Evolutionary conservation across 2,797 vertebrate genomes (phyloP).

Genomic region (Chloroceryle amazona): DNA sequence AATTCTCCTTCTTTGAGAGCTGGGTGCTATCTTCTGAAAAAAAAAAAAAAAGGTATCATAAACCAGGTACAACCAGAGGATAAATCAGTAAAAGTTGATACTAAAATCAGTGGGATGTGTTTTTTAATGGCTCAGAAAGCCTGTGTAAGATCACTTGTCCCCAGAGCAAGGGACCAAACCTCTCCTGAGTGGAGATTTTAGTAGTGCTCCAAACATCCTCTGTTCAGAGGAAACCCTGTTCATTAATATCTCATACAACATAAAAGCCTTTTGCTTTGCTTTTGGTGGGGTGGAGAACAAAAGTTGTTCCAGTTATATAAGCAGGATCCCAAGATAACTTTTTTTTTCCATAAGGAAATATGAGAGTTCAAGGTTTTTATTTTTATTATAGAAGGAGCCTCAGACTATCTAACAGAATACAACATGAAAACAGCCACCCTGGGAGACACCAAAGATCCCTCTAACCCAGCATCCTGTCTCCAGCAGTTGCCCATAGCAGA

Average conservation of each 20-base stretch:
- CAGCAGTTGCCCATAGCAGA: not conserved
- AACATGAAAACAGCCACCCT: not conserved
- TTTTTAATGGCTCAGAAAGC: not conserved
- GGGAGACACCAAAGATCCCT: not conserved
- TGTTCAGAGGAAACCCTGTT: constrained; percentile 34
- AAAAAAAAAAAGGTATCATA: not conserved
- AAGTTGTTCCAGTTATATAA: constrained; percentile 35
- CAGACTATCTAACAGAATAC: not conserved
- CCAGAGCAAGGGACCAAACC: not conserved
- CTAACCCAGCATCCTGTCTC: not conserved
- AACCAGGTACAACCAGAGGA: not conserved
- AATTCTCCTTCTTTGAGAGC: not conserved
- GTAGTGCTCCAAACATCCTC: constrained; percentile 22
- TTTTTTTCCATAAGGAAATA: constrained; percentile 26
- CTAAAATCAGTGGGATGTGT: not conserved
- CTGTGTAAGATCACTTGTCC: not conserved
- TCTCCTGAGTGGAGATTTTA: not conserved
- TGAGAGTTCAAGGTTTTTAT: not conserved
- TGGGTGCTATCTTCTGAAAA: not conserved
- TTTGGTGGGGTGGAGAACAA: not conserved
- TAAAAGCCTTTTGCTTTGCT: constrained; percentile 47
- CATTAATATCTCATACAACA: constrained; percentile 9
- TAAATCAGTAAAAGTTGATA: not conserved
- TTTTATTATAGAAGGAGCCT: not conserved
- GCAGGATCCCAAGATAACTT: constrained; percentile 36